Base-by-base conservation (phyloP, 2,113 vertebrate species). In the Dasypus novemcinctus region DNA sequence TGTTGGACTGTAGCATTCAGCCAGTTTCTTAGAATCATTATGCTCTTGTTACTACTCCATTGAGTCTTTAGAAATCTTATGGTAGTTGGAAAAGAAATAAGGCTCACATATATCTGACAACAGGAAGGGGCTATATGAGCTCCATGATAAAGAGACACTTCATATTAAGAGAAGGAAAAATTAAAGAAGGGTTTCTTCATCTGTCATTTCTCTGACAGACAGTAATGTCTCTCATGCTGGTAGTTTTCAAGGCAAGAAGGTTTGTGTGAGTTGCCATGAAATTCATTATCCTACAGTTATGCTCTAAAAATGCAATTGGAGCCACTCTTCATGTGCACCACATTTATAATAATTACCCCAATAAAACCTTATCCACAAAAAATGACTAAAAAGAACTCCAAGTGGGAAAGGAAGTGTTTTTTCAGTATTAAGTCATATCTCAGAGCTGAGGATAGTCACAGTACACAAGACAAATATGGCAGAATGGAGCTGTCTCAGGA, bases 301-400 rank as follows among this genome's bases (percentile, higher is more conserved):
- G 46, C 49, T 96, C 74, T 85, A 91, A 97, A 97, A 96, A 87
- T 97, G 97, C 93, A 98, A 96, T 98, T 97, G 95, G 94, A 98
- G 97, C 95, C 96, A 98, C 97, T 59, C 94, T 98, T 98, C 97
- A 97, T 97, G 93, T 97, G 94, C 97, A 93, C 96, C 97, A 97
- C 96, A 97, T 98, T 98, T 98, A 97, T 94, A 98, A 97, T 98
- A 98, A 98, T 98, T 98, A 98, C 97, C 81, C 96, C 95, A 98
- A 98, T 98, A 98, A 98, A 98, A 97, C 90, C 94, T 97, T 97
- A 98, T 98, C 97, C 97, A 98, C 96, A 97, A 97, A 98, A 57
- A 98, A 98, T 97, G 95, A 98, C 97, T 98, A 97, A 98, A 96
- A 98, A 98, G 97, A 97, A 96, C 93, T 97, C 97, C 97, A 97